Evolutionary conservation across 2,113 vertebrate genomes (phyloP).

Genomic region (Hyaena hyaena): DNA sequence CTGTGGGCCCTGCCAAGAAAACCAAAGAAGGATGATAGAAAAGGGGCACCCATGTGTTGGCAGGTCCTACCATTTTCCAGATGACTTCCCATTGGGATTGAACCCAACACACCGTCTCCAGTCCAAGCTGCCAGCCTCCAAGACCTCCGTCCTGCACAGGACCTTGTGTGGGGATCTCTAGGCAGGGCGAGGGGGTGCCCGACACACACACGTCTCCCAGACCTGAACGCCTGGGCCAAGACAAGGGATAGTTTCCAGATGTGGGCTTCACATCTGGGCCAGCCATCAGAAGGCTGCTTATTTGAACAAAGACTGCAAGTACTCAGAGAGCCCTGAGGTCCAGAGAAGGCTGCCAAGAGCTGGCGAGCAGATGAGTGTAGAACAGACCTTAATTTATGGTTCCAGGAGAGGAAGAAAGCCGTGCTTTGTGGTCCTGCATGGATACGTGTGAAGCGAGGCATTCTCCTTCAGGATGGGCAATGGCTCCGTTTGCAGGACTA

Average conservation of each 20-base stretch:
- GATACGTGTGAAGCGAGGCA: rapidly evolving
- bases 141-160: not conserved
- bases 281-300: slow-evolving; percentile 55
- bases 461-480: rapidly evolving
- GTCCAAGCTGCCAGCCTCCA: not conserved
- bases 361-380: slow-evolving; percentile 54
- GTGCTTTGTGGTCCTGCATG: not conserved
- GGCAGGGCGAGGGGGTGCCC: slow-evolving; percentile 59
- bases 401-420: not conserved
- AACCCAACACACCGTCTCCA: not conserved
- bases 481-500: rapidly evolving
- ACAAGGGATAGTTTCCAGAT: slow-evolving; percentile 73
- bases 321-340: slow-evolving; percentile 58
- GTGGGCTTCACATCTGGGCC: slow-evolving; percentile 63
- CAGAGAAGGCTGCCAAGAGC: slow-evolving; percentile 65
- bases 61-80: not conserved
- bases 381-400: not conserved
- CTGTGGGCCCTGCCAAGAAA: too few relatives aligned
- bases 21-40: too few relatives aligned
- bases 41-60: rapidly evolving
- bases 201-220: not conserved
- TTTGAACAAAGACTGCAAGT: slow-evolving; percentile 71
- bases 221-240: slow-evolving; percentile 43
- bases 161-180: not conserved
- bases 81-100: not conserved